Conservation (phyloP, 1,140 invertebrate species). For the Wasmannia auropunctata region DNA sequence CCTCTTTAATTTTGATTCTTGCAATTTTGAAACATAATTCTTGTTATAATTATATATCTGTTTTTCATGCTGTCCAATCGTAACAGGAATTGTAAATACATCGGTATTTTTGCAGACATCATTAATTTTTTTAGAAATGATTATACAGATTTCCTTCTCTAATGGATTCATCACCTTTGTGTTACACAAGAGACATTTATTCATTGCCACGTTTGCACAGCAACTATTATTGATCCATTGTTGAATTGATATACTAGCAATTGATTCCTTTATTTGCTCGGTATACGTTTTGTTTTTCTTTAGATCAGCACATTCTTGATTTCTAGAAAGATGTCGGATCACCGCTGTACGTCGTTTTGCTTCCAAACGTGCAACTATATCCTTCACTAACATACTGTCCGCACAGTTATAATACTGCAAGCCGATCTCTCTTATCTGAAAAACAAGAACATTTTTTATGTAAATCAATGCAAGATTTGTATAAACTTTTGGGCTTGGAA, state of each 20-base stretch:
- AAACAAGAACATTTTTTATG: conserved; percentile 55
- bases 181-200: conserved; percentile 80
- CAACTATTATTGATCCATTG: conserved; percentile 84
- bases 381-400: conserved; percentile 83
- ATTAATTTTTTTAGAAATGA: conserved; percentile 52
- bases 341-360: conserved; percentile 70
- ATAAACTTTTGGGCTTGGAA: too few species aligned
- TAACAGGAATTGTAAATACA: conserved; percentile 73
- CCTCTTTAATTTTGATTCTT: conserved; percentile 55
- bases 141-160: conserved; percentile 69
- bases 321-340: conserved; percentile 67
- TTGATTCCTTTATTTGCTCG: conserved; percentile 33
- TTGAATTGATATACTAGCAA: conserved; percentile 73
- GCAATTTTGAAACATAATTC: conserved; percentile 29
- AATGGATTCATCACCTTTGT: conserved; percentile 48
- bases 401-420: conserved; percentile 89
- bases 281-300: conserved; percentile 54
- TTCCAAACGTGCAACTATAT: conserved; percentile 77
- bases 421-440: conserved; percentile 88
- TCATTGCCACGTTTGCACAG: conserved; percentile 79
- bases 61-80: conserved; percentile 55
- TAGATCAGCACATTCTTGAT: conserved; percentile 69
- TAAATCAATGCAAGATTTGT: too few species aligned
- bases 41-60: conserved; percentile 73
- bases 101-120: conserved; percentile 77